These are phyloP conservation scores for Linnaemya tessellans DNA, from an alignment of 2,888 invertebrate species.

Conservation along the genomic window DNA sequence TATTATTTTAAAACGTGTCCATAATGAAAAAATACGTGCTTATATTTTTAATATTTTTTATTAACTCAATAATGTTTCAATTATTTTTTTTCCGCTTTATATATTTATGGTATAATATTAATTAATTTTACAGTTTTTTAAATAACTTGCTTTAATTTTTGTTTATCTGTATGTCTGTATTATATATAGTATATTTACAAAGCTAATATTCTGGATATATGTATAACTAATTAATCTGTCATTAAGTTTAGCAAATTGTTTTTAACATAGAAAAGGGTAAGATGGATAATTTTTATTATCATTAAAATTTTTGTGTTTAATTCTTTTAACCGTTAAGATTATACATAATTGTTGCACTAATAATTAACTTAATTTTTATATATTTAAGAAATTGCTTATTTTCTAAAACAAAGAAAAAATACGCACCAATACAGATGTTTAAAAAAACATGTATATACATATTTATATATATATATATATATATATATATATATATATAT, in stretches of 20 bases:
- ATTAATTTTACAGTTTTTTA: conserved; percentile 65
- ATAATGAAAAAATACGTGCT: too few species aligned
- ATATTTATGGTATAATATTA: conserved; percentile 50
- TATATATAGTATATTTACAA: conserved; percentile 65
- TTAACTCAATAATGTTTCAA: conserved; percentile 70
- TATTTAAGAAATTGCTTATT: conserved; percentile 17
- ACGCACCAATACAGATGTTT: conserved; percentile 61
- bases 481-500: background rate
- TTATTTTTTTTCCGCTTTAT: conserved; percentile 49
- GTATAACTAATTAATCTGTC: conserved; percentile 20
- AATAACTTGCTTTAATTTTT: conserved; percentile 50
- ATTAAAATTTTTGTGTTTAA: background rate
- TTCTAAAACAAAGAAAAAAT: conserved; percentile 39
- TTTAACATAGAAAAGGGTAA: conserved; percentile 60
- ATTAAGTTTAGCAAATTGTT: conserved; percentile 67
- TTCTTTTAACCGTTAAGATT: conserved; percentile 44
- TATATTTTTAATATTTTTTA: conserved; percentile 60
- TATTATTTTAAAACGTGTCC: too few species aligned
- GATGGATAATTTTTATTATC: conserved; percentile 39
- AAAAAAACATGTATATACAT: conserved; percentile 9
- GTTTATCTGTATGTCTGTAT: conserved; percentile 28
- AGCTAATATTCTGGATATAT: conserved; percentile 67
- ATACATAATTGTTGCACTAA: conserved; percentile 9
- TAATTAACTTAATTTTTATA: conserved; percentile 22
- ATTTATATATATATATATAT: background rate